These are phyloP conservation scores for Rhineura floridana DNA, from an alignment of 2,113 vertebrate genomes.

Conservation along the genomic window DNA sequence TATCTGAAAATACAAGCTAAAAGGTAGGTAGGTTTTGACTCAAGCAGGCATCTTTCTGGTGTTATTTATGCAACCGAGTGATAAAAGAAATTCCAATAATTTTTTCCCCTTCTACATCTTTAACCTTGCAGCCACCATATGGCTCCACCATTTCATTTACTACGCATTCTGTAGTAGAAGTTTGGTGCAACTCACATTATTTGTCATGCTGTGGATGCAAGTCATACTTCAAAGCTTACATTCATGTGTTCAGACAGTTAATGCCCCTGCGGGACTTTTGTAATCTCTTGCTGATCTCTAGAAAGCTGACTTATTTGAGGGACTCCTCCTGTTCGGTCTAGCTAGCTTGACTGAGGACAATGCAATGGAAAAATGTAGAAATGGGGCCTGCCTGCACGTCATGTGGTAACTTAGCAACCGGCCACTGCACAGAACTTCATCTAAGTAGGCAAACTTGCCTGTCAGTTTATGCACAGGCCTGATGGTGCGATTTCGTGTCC, in stretches of 20 bases:
- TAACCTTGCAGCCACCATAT: neutral
- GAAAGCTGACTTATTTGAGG: neutral
- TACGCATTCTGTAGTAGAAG: neutral
- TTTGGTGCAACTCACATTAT: neutral
- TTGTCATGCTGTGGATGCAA: neutral
- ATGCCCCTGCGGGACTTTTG: constrained; percentile 14
- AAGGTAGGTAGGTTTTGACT: neutral
- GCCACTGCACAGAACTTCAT: constrained; percentile 23
- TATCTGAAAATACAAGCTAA: neutral
- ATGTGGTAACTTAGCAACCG: constrained; percentile 65
- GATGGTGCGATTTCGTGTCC: constrained; percentile 4
- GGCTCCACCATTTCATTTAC: neutral
- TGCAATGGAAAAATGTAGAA: constrained; percentile 74
- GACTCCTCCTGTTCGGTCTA: constrained; percentile 14
- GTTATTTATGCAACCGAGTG: neutral
- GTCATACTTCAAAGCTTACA: rapidly evolving
- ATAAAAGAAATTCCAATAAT: neutral
- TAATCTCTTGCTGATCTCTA: constrained; percentile 38
- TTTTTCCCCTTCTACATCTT: neutral
- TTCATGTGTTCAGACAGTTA: rapidly evolving
- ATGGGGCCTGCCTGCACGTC: constrained; percentile 58
- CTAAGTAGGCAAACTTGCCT: neutral
- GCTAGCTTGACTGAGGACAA: constrained; percentile 20
- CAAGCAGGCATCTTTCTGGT: neutral
- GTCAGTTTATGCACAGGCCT: neutral